Conservation (phyloP, 2,888 invertebrate genomes). For the Miltochrista miniata region DNA sequence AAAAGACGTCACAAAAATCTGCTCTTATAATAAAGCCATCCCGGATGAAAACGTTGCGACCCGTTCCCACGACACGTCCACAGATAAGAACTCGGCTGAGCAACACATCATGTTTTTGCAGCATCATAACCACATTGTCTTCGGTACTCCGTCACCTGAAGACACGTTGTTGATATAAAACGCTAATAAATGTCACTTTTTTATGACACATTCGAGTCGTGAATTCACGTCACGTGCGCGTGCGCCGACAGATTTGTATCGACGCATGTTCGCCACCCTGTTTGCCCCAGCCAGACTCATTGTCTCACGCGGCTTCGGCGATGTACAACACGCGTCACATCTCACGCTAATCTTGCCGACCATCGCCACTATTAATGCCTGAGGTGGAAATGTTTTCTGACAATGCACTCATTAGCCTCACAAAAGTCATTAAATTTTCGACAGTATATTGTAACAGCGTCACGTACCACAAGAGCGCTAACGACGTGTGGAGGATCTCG, state of each 20-base stretch:
- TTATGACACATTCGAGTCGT: conserved; percentile 70
- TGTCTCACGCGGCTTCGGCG: conserved; percentile 64
- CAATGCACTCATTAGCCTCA: conserved; percentile 77
- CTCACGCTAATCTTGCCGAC: conserved; percentile 62
- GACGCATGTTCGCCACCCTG: conserved; percentile 67
- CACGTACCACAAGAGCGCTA: conserved; percentile 77
- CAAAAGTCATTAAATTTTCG: conserved; percentile 75
- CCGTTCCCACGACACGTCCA: conserved; percentile 66
- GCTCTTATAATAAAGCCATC: conserved; percentile 55
- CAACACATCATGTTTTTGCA: conserved; percentile 70
- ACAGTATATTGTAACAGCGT: conserved; percentile 69
- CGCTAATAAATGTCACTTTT: conserved; percentile 83
- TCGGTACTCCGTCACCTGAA: conserved; percentile 66
- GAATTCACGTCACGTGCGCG: conserved; percentile 78
- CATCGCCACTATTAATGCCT: conserved; percentile 63
- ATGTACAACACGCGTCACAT: conserved; percentile 38
- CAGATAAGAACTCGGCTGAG: conserved; percentile 58
- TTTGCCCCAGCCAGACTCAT: conserved; percentile 60
- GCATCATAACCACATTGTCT: conserved; percentile 69
- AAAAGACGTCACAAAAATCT: conserved; percentile 30
- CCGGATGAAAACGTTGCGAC: conserved; percentile 31
- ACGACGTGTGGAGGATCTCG: conserved; percentile 78
- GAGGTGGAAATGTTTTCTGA: conserved; percentile 59
- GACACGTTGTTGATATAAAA: conserved; percentile 80
- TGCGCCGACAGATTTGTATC: conserved; percentile 73